Evolutionary conservation across 2,113 vertebrate genomes (phyloP).

Genomic region (Centropristis striata): DNA sequence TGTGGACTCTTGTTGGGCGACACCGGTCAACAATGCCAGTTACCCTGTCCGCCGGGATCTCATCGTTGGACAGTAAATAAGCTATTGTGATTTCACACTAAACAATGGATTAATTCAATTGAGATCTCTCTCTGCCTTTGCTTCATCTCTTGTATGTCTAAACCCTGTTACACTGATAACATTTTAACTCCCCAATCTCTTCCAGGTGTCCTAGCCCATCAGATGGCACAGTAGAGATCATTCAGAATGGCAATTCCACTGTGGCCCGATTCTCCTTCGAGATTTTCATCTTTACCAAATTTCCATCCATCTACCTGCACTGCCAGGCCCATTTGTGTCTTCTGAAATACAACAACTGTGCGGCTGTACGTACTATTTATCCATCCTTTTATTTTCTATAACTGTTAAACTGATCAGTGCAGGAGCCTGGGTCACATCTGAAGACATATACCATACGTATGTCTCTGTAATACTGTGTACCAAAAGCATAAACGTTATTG

Average conservation of each 20-base stretch:
- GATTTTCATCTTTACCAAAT: slow-evolving; percentile 74
- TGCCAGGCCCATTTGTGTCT: slow-evolving; percentile 80
- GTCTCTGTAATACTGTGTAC: neutral
- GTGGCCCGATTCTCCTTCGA: slow-evolving; percentile 79
- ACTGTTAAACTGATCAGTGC: too few relatives aligned
- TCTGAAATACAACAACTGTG: slow-evolving; percentile 56
- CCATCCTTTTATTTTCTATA: too few relatives aligned
- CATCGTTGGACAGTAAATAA: slow-evolving; percentile 68
- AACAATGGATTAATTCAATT: too few relatives aligned
- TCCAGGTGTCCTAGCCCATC: slow-evolving; percentile 79
- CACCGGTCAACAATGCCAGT: slow-evolving; percentile 53
- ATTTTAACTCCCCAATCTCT: neutral
- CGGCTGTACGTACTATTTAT: slow-evolving; percentile 43
- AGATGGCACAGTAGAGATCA: slow-evolving; percentile 72
- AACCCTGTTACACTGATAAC: neutral
- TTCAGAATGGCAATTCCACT: slow-evolving; percentile 76
- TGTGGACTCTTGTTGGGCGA: slow-evolving; percentile 82
- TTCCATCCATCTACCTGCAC: slow-evolving; percentile 77
- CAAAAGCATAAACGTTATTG: too few relatives aligned
- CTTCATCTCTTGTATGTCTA: neutral
- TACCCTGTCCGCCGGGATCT: slow-evolving; percentile 75
- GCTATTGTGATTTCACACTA: neutral
- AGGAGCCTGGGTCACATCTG: too few relatives aligned
- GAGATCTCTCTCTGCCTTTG: neutral
- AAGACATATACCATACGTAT: too few relatives aligned